A percentile compares a stretch with the other conserved stretches of the same genome.
phyloP scores from a whole-genome alignment of 2,797 vertebrate species.

The Muscicapa striata region DNA sequence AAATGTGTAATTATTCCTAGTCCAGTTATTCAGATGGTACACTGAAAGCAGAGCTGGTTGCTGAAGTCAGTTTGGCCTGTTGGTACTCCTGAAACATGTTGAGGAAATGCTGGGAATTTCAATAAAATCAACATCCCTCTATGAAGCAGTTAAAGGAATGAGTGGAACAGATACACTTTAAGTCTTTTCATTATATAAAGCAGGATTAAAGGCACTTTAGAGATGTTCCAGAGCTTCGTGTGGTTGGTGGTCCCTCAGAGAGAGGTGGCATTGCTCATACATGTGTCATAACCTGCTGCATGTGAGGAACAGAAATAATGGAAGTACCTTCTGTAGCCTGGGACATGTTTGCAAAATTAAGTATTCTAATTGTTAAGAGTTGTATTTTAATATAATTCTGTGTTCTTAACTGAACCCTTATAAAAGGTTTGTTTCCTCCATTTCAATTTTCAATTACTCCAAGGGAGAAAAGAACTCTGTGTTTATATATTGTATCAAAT shows the following conservation, averaged over 20 bases:
- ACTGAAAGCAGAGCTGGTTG: not conserved
- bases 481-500: not conserved
- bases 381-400: not conserved
- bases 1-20: not conserved
- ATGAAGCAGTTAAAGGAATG: not conserved
- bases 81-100: not conserved
- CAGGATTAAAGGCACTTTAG: not conserved
- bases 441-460: not conserved
- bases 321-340: not conserved
- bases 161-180: not conserved
- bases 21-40: not conserved
- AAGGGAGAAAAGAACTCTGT: not conserved
- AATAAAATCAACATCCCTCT: not conserved
- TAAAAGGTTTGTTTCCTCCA: not conserved
- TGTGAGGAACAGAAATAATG: not conserved
- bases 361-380: not conserved
- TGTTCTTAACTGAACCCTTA: not conserved
- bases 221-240: not conserved
- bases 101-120: not conserved
- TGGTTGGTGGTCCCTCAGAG: not conserved
- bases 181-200: not conserved
- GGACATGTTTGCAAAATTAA: not conserved
- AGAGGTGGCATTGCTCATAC: not conserved
- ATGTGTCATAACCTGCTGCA: not conserved
- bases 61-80: not conserved